phyloP scores from a whole-genome alignment of 2,888 invertebrate genomes.

The Orthonychiurus folsomi region DNA sequence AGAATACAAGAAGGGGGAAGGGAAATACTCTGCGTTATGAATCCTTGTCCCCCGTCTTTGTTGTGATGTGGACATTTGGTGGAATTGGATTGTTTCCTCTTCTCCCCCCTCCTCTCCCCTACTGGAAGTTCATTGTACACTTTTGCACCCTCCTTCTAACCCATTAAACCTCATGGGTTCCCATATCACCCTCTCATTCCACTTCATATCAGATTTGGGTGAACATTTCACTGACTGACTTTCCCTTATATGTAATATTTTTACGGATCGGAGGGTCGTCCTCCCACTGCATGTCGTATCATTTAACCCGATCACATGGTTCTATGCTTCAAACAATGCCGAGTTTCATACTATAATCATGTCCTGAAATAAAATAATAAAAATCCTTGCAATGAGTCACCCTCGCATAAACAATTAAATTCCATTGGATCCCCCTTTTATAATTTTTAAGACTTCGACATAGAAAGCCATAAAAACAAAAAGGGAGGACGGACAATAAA shows the following conservation, averaged over 20 bases:
- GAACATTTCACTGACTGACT: neutral
- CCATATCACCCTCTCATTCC: conserved; percentile 9
- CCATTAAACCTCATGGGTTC: conserved; percentile 17
- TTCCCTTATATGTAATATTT: no score
- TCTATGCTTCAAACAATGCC: no score
- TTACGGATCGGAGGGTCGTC: no score
- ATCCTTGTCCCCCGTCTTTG: neutral
- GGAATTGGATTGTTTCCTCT: neutral
- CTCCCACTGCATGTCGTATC: no score
- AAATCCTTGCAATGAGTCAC: no score
- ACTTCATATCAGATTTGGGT: neutral
- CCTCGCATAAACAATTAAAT: no score
- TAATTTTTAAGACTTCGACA: no score
- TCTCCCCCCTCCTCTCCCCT: neutral
- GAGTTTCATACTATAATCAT: no score
- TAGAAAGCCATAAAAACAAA: conserved; percentile 14
- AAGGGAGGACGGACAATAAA: conserved; percentile 31
- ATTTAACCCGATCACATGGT: no score
- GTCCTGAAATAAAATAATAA: no score
- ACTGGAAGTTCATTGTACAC: conserved; percentile 1
- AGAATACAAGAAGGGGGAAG: no score
- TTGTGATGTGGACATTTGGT: neutral
- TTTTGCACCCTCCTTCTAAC: conserved; percentile 12
- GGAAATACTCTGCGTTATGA: neutral
- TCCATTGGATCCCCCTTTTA: no score